Evolutionary conservation across 2,797 vertebrate species (phyloP), one percentile per base, ranked within the genome.

Genomic region (Pipistrellus kuhlii): DNA sequence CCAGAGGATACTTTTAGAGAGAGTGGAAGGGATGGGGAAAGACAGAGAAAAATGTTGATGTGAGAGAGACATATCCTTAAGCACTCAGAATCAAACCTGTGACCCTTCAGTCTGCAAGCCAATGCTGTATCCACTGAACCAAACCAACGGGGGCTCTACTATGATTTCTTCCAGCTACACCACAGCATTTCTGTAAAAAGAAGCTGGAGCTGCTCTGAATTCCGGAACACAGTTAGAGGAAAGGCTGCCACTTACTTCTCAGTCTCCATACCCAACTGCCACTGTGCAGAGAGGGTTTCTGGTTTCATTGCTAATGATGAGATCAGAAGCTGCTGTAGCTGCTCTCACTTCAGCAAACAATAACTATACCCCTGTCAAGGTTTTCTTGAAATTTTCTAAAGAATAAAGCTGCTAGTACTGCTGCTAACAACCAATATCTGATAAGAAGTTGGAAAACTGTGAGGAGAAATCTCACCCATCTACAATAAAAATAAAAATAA

Each of bases 201-300:
- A 73, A 87, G 10, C 32, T 96, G 48, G 90, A 95, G 82, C 35
- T 66, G 3, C 17, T 96, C 48, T 97, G 88, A 38, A 62, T 38
- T 93, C 2, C 76, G 57, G 92, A 96, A 71, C 8, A 66, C 72
- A 93, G 35, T 76, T 38, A 96, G 93, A 93, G 88, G 59, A 41
- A 57, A 89, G 21, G 76, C 59, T 12, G 7, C 51, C 73, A 46
- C 90, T 97, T 84, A 6, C 75, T 97, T 55, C 64, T 94, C 53
- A 94, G 41, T 94, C 53, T 94, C 0, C 86, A 73, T 78, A 88
- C 85, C 81, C 88, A 76, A 9, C 88, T 89, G 72, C 75, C 97
- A 95, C 93, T 97, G 97, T 97, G 59, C 90, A 95, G 90, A 96
- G 81, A 94, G 44, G 68, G 91, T 97, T 98, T 85, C 82, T 84